A percentile compares a stretch with the other conserved stretches of the same genome.
These are phyloP conservation scores for Stichopus chloronotus DNA, from an alignment of 35 echinoderm and acorn worm species.

Conservation along the genomic window DNA sequence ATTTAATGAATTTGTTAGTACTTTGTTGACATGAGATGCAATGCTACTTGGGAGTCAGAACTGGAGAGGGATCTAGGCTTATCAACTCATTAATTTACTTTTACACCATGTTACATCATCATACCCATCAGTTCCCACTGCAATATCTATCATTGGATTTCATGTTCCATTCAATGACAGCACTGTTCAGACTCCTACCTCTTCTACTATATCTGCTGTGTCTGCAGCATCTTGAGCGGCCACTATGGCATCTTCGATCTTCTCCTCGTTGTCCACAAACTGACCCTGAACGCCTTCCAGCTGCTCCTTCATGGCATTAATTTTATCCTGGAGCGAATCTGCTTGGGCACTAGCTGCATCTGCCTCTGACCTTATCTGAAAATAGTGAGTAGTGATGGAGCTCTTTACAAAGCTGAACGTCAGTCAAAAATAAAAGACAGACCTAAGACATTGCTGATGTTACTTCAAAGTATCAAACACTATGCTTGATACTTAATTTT, in stretches of 20 bases:
- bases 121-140: too few relatives aligned
- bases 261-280: slow-evolving; percentile 81
- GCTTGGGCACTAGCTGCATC: slow-evolving; percentile 73
- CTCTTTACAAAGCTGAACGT: too few relatives aligned
- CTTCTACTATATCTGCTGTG: slow-evolving; percentile 57
- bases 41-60: too few relatives aligned
- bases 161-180: too few relatives aligned
- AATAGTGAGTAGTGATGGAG: not conserved
- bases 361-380: slow-evolving; percentile 76
- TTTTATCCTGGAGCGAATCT: slow-evolving; percentile 49
- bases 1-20: too few relatives aligned
- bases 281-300: slow-evolving; percentile 62
- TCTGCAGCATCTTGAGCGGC: slow-evolving; percentile 68
- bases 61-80: too few relatives aligned
- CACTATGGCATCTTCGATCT: slow-evolving; percentile 60
- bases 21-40: too few relatives aligned
- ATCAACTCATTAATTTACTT: too few relatives aligned
- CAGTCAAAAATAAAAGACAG: not conserved
- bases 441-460: not conserved
- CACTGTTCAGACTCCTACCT: slow-evolving; percentile 33
- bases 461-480: not conserved
- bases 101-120: too few relatives aligned
- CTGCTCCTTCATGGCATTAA: slow-evolving; percentile 72
- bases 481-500: not conserved
- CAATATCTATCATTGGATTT: too few relatives aligned